A percentile compares a stretch with the other conserved stretches of the same genome.
phyloP scores from a whole-genome alignment of 35 echinoderm and acorn worm genomes.

The Hemicentrotus pulcherrimus region DNA sequence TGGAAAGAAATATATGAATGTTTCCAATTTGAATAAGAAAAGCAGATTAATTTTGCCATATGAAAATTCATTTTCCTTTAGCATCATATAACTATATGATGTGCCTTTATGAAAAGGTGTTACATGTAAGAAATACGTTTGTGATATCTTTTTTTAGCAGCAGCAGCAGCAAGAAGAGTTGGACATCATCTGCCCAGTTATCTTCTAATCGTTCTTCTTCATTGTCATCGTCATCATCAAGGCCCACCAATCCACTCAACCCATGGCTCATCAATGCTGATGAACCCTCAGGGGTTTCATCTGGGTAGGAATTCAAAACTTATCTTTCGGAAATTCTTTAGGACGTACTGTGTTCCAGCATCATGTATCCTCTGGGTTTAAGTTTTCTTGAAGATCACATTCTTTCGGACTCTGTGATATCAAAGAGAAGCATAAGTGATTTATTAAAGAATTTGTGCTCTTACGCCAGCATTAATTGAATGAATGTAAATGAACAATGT shows the following conservation, averaged over 20 bases:
- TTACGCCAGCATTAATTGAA: no score
- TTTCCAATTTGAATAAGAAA: background rate
- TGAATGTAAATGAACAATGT: no score
- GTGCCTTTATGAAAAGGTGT: background rate
- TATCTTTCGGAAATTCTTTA: background rate
- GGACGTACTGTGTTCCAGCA: no score
- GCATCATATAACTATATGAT: background rate
- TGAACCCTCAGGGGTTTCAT: slow-evolving; percentile 15
- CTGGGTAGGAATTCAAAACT: background rate
- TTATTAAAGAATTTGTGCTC: no score
- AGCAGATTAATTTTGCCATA: background rate
- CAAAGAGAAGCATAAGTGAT: no score
- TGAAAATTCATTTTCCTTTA: background rate
- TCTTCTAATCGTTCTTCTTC: slow-evolving; percentile 7
- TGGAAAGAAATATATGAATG: no score
- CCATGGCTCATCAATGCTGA: slow-evolving; percentile 35
- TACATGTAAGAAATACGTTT: background rate
- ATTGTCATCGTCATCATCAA: background rate
- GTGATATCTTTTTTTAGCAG: background rate
- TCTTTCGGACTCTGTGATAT: no score
- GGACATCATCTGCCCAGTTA: slow-evolving; percentile 43
- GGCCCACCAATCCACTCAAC: background rate
- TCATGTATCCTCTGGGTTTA: no score
- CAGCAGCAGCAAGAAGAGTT: slow-evolving; percentile 31
- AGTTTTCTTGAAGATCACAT: no score